These are phyloP conservation scores for Brachionichthys hirsutus DNA, from an alignment of 2,113 vertebrate genomes.

Conservation along the genomic window DNA sequence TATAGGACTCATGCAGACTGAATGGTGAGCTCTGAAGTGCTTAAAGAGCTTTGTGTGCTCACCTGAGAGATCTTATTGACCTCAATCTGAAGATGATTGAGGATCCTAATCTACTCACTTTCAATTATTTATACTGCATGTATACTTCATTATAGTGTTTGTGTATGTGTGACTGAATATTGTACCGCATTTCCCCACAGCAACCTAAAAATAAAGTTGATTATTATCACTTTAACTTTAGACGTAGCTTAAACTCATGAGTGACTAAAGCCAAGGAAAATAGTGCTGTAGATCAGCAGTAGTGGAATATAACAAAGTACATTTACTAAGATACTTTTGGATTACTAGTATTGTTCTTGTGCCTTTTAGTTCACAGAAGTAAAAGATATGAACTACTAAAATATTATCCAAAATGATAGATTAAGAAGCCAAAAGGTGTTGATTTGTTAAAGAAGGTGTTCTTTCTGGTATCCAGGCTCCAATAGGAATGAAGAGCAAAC, in stretches of 20 bases:
- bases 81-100: slow-evolving; percentile 75
- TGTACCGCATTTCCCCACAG: slow-evolving; percentile 2
- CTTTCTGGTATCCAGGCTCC: no score
- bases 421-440: no score
- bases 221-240: not conserved
- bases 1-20: slow-evolving; percentile 24
- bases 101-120: slow-evolving; percentile 70
- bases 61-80: slow-evolving; percentile 76
- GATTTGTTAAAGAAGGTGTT: no score
- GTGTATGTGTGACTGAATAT: not conserved
- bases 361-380: not conserved
- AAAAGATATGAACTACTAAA: not conserved
- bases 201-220: not conserved
- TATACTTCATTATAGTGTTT: not conserved
- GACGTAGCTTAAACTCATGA: not conserved
- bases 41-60: slow-evolving; percentile 76
- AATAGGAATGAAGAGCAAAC: no score
- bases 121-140: slow-evolving; percentile 34
- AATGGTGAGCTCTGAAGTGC: slow-evolving; percentile 61
- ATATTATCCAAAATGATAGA: no score
- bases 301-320: not conserved
- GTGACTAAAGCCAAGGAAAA: not conserved
- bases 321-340: not conserved
- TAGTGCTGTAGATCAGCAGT: not conserved
- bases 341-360: not conserved